phyloP scores from a whole-genome alignment of 2,113 vertebrate genomes.

The Ceyx margarethae region DNA sequence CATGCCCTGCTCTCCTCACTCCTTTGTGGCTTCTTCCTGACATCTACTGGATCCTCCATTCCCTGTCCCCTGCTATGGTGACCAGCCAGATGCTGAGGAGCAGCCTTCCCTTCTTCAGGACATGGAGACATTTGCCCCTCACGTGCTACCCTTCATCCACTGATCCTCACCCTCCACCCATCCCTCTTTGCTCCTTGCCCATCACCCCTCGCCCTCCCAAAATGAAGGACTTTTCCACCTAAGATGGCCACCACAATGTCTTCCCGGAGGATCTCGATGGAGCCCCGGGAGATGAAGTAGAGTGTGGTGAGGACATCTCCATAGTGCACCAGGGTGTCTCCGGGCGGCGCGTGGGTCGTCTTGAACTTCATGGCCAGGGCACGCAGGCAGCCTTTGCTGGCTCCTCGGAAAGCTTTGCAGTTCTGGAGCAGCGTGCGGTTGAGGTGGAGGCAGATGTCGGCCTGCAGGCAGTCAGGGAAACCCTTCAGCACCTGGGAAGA shows the following conservation, averaged over 20 bases:
- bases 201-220: neutral
- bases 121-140: neutral
- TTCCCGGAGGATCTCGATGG: conserved; percentile 94
- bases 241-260: conserved; percentile 96
- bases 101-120: neutral
- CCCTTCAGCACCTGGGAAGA: conserved; percentile 91
- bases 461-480: conserved; percentile 97
- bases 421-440: conserved; percentile 92
- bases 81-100: neutral
- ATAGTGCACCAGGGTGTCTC: conserved; percentile 94
- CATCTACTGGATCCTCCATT: neutral
- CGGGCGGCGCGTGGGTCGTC: conserved; percentile 92
- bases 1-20: neutral
- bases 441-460: conserved; percentile 96
- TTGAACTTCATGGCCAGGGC: conserved; percentile 95
- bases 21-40: neutral
- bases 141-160: neutral
- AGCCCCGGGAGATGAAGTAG: conserved; percentile 97
- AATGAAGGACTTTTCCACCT: conserved; percentile 74
- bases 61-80: neutral
- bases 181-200: neutral
- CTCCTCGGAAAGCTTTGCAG: conserved; percentile 91
- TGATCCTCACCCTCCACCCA: neutral
- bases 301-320: conserved; percentile 94
- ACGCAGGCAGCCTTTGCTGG: conserved; percentile 93